Conservation (phyloP, 1,140 invertebrate species). For the Heliconius congener region DNA sequence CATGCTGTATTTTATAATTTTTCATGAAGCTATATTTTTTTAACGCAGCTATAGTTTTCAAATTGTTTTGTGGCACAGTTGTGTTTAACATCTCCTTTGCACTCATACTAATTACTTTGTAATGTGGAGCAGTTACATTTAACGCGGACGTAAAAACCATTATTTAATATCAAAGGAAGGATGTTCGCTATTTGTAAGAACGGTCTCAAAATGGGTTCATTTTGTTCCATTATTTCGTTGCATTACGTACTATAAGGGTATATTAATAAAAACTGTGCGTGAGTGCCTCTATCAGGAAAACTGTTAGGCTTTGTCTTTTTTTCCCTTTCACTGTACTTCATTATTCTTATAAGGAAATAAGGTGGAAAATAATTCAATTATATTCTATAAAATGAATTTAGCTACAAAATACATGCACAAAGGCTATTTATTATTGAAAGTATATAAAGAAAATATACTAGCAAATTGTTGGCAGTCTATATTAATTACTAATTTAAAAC, state of each 20-base stretch:
- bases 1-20: neutral
- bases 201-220: neutral
- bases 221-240: neutral
- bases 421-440: neutral
- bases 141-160: neutral
- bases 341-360: neutral
- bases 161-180: slow-evolving; percentile 10
- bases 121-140: slow-evolving; percentile 14
- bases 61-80: slow-evolving; percentile 4
- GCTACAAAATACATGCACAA: neutral
- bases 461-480: no score
- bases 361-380: neutral
- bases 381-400: neutral
- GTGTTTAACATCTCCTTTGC: slow-evolving; percentile 7
- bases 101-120: slow-evolving; percentile 7
- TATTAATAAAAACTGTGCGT: slow-evolving; percentile 4
- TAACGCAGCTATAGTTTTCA: neutral
- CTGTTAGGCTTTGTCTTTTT: slow-evolving; percentile 3
- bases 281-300: neutral
- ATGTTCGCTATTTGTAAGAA: neutral
- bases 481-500: neutral
- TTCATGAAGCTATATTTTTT: neutral
- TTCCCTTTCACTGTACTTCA: neutral
- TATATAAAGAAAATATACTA: no score
- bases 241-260: neutral